These are phyloP conservation scores for Atlantisia rogersi DNA, from an alignment of 2,113 vertebrate species.

Conservation along the genomic window DNA sequence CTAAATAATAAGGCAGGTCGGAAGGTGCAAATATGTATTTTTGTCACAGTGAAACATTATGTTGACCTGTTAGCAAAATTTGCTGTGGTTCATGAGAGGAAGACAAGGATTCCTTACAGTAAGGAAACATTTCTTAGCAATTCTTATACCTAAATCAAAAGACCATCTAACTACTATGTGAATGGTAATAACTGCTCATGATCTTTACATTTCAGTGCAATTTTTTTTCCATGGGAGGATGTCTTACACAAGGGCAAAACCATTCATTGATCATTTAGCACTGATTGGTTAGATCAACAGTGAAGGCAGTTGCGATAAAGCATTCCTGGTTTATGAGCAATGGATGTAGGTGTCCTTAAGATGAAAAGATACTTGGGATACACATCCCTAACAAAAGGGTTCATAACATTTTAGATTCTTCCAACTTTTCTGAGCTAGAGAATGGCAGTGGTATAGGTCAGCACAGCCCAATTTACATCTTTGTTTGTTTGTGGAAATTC, in stretches of 20 bases:
- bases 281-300: background rate
- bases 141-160: background rate
- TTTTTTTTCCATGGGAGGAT: background rate
- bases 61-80: background rate
- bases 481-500: background rate
- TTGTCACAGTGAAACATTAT: background rate
- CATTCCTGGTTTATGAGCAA: background rate
- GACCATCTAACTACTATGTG: background rate
- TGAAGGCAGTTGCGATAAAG: background rate
- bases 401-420: background rate
- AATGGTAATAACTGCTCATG: background rate
- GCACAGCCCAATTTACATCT: background rate
- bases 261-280: background rate
- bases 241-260: background rate
- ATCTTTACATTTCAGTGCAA: background rate
- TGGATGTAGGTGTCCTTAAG: background rate
- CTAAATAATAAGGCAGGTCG: background rate
- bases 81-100: background rate
- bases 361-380: background rate
- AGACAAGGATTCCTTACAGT: background rate
- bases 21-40: background rate
- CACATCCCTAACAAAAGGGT: background rate
- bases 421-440: background rate
- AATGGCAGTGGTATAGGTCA: background rate
- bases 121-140: background rate